phyloP scores from a whole-genome alignment of 2,797 vertebrate species.

The Lepus townsendii region DNA sequence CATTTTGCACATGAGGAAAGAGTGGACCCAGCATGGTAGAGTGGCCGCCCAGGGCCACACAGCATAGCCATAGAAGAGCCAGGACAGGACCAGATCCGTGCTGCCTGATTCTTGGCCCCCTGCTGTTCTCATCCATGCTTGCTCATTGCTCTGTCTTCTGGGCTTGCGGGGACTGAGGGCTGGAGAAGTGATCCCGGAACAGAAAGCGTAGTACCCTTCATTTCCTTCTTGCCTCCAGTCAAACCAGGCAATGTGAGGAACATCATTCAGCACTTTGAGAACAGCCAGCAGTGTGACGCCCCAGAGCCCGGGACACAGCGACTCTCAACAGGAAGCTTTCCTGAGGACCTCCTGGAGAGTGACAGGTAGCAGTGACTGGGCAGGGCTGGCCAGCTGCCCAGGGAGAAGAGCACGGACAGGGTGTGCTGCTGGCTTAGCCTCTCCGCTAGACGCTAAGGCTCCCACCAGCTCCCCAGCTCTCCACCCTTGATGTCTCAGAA shows the following conservation, averaged over 20 bases:
- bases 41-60: background rate
- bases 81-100: background rate
- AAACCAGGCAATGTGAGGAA: conserved; percentile 94
- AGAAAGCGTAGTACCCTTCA: conserved; percentile 5
- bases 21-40: background rate
- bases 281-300: conserved; percentile 90
- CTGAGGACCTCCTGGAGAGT: conserved; percentile 93
- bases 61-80: background rate
- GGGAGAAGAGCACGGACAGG: background rate
- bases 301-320: conserved; percentile 89
- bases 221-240: conserved; percentile 87
- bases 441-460: background rate
- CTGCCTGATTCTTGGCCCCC: background rate
- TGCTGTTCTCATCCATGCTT: conserved; percentile 41
- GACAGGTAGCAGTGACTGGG: conserved; percentile 84
- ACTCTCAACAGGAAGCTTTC: conserved; percentile 94
- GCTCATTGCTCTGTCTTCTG: conserved; percentile 39
- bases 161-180: conserved; percentile 56
- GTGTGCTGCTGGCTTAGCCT: background rate
- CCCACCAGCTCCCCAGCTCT: accelerated
- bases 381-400: background rate
- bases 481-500: background rate
- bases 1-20: background rate
- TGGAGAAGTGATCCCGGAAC: background rate
- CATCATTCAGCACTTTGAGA: conserved; percentile 98